Percentiles rank a stretch among this genome's conserved stretches.
Conservation (phyloP, 2,113 vertebrate genomes). For the Megaleporinus macrocephalus region DNA sequence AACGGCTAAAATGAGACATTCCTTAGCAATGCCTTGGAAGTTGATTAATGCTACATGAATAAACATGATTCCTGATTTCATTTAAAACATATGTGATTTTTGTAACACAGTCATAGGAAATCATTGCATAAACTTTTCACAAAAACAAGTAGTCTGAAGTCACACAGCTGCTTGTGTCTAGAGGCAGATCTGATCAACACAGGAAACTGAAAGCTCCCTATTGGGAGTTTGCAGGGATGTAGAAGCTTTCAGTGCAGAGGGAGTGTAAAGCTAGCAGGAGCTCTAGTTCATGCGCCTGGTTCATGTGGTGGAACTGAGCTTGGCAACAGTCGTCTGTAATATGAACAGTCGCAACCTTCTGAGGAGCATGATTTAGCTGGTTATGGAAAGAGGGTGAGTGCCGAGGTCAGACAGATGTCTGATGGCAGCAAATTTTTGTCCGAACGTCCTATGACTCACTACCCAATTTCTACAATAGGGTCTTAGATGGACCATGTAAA, state of each 20-base stretch:
- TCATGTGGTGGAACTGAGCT: slow-evolving; percentile 35
- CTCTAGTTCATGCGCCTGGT: slow-evolving; percentile 12
- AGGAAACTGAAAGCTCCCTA: slow-evolving; percentile 68
- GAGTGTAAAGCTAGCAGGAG: not conserved
- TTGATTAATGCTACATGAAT: no score
- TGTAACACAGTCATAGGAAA: no score
- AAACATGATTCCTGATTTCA: no score
- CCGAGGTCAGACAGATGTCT: slow-evolving; percentile 44
- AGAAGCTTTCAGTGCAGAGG: slow-evolving; percentile 24
- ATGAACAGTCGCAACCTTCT: slow-evolving; percentile 50
- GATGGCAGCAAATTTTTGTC: not conserved
- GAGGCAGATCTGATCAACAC: slow-evolving; percentile 63
- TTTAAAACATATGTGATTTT: no score
- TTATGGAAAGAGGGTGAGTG: slow-evolving; percentile 42
- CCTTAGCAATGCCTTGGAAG: not conserved
- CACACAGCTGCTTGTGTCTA: slow-evolving; percentile 43
- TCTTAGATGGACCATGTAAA: no score
- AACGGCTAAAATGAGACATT: no score
- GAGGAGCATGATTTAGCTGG: slow-evolving; percentile 48
- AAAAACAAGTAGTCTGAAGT: not conserved
- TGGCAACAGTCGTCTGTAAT: slow-evolving; percentile 32
- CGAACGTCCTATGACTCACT: not conserved
- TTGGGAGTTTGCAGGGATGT: slow-evolving; percentile 44
- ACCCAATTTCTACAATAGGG: no score
- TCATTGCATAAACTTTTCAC: not conserved